Evolutionary conservation across 2,888 invertebrate genomes (phyloP), one percentile per base, ranked within the genome.

Genomic region (Dugesia japonica): DNA sequence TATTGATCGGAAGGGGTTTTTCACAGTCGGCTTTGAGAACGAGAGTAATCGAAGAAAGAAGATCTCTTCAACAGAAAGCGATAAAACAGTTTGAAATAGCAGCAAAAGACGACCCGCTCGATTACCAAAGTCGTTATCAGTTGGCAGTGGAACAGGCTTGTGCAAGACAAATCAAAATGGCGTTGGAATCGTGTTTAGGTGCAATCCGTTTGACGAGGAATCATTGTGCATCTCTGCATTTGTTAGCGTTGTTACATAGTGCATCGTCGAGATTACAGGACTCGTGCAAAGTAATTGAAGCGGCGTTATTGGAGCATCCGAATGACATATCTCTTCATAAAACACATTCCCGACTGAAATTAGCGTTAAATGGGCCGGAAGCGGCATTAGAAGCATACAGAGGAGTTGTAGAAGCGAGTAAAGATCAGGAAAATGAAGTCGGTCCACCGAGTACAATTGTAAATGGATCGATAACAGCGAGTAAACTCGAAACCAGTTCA

Each of bases 1-100:
- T 95, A 13, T 90, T 91, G 82, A 87, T 90, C 78, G 95, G 92
- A 38, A 90, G 94, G 80, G 94, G 94, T 0, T 89, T 91, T 81
- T 91, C 92, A 84, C 88, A 91, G 80, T 87, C 89, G 79, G 89
- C 90, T 13, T 86, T 88, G 38, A 87, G 87, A 76, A 87, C 88
- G 31, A 87, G 89, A 78, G 88, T 89, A 79, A 88, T 89, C 77
- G 80, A 80, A 15, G 81, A 83, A 42, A 80, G 84, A 78, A 81
- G 84, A 78, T 79, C 86, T 83, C 79, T 88, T 86, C 81, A 88
- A 87, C 80, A 86, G 84, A 81, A 87, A 79, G 90, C 91, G 0
- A 83, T 90, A 74, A 88, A 89, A 77, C 87, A 89, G 74, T 88
- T 91, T 81, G 87, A 88, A 82, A 89, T 87, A 89, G 89, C 72